phyloP scores from a whole-genome alignment of 2,888 invertebrate species.

The Macrophya annulata region DNA sequence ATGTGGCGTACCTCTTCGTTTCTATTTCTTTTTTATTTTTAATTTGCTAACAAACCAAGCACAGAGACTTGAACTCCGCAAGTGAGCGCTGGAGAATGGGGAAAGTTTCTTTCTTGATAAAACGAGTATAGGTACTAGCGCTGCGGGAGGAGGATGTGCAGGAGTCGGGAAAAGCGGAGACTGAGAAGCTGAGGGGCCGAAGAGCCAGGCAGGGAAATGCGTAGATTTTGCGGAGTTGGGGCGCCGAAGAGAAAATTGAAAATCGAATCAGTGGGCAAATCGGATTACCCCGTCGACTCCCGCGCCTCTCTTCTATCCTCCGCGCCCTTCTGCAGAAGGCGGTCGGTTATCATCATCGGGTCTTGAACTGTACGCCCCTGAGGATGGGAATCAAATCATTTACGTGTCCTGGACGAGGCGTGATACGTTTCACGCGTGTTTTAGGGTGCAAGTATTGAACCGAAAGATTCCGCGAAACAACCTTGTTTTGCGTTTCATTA shows the following conservation, averaged over 20 bases:
- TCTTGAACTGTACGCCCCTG: slow-evolving; percentile 27
- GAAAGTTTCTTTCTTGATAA: slow-evolving; percentile 52
- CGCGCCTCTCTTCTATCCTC: slow-evolving; percentile 38
- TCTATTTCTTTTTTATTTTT: neutral
- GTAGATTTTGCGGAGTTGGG: slow-evolving; percentile 67
- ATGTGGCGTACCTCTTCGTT: neutral
- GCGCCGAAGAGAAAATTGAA: slow-evolving; percentile 72
- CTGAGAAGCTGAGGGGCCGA: slow-evolving; percentile 37
- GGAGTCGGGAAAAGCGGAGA: slow-evolving; percentile 40
- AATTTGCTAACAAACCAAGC: slow-evolving; percentile 48
- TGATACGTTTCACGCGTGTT: slow-evolving; percentile 57
- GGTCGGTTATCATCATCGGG: slow-evolving; percentile 53
- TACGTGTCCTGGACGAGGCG: slow-evolving; percentile 59
- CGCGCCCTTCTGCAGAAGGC: slow-evolving; percentile 23
- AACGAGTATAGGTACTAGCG: slow-evolving; percentile 39
- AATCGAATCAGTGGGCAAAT: slow-evolving; percentile 74
- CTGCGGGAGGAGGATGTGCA: slow-evolving; percentile 52
- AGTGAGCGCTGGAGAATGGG: slow-evolving; percentile 44
- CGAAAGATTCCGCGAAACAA: slow-evolving; percentile 32
- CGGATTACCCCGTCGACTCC: slow-evolving; percentile 69
- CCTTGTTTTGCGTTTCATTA: slow-evolving; percentile 44
- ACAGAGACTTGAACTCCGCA: slow-evolving; percentile 31
- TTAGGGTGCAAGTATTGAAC: neutral
- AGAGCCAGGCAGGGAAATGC: slow-evolving; percentile 65
- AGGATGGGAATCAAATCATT: slow-evolving; percentile 66